Percentiles rank a stretch among this genome's conserved stretches.
These are phyloP conservation scores for Eupithecia centaureata DNA, from an alignment of 2,888 invertebrate genomes.

Conservation along the genomic window DNA sequence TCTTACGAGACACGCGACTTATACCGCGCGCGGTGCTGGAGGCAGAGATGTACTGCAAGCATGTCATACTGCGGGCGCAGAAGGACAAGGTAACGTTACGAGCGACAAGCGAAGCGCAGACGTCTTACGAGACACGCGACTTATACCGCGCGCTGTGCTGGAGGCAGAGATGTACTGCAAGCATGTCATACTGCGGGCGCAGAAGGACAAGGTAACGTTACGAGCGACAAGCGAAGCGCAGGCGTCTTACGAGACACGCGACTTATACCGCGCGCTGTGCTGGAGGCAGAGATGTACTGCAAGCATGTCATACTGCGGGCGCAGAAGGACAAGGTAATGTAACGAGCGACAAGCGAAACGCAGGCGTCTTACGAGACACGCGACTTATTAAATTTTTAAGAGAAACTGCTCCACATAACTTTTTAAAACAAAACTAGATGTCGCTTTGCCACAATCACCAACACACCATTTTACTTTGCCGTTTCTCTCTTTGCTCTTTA, in stretches of 20 bases:
- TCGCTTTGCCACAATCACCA: no score
- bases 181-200: slow-evolving; percentile 83
- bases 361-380: slow-evolving; percentile 83
- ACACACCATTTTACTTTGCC: no score
- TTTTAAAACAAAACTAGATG: no score
- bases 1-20: slow-evolving; percentile 84
- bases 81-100: slow-evolving; percentile 80
- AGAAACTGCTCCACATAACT: no score
- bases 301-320: slow-evolving; percentile 84
- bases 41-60: slow-evolving; percentile 86
- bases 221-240: slow-evolving; percentile 53
- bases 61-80: slow-evolving; percentile 83
- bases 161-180: slow-evolving; percentile 87
- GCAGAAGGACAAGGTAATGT: slow-evolving; percentile 82
- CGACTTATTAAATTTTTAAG: no score
- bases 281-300: slow-evolving; percentile 86
- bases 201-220: slow-evolving; percentile 81
- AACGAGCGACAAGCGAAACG: slow-evolving; percentile 53
- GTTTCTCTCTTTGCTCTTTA: no score
- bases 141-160: slow-evolving; percentile 86
- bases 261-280: slow-evolving; percentile 86
- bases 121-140: slow-evolving; percentile 84
- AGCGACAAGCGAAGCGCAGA: slow-evolving; percentile 50
- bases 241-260: slow-evolving; percentile 84
- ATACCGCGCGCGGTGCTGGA: slow-evolving; percentile 87